These are phyloP conservation scores for Sterrhoptilus dennistouni DNA, from an alignment of 2,113 vertebrate species.

Conservation along the genomic window DNA sequence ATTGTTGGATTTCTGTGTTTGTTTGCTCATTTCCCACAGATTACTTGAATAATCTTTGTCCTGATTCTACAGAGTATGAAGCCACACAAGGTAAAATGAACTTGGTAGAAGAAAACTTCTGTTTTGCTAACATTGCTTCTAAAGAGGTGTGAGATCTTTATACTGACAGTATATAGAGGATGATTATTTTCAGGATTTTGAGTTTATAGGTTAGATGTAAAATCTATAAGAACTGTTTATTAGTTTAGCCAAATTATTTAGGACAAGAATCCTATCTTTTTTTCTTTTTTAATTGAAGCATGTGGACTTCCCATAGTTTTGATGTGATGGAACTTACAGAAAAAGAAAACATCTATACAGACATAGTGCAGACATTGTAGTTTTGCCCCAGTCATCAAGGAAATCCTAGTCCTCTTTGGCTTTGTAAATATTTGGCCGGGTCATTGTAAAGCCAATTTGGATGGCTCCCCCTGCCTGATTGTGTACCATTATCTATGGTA, in stretches of 20 bases:
- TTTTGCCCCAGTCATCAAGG: neutral
- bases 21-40: conserved; percentile 76
- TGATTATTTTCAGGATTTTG: neutral
- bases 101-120: neutral
- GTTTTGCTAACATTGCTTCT: neutral
- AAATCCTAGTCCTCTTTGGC: neutral
- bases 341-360: neutral
- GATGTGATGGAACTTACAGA: neutral
- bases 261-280: neutral
- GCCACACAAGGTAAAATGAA: conserved; percentile 88
- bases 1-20: neutral
- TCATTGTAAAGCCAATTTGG: neutral
- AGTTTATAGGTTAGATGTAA: neutral
- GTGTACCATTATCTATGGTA: neutral
- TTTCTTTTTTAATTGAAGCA: neutral
- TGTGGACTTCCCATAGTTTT: neutral
- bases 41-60: conserved; percentile 96
- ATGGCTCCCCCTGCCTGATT: neutral
- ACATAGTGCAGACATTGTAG: neutral
- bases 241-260: neutral
- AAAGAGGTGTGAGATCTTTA: neutral
- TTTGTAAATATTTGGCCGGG: neutral
- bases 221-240: neutral
- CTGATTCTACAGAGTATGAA: conserved; percentile 93
- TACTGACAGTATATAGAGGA: neutral